Base-by-base conservation (phyloP, 2,888 invertebrate species). In the Drosophila austrosaltans region DNA sequence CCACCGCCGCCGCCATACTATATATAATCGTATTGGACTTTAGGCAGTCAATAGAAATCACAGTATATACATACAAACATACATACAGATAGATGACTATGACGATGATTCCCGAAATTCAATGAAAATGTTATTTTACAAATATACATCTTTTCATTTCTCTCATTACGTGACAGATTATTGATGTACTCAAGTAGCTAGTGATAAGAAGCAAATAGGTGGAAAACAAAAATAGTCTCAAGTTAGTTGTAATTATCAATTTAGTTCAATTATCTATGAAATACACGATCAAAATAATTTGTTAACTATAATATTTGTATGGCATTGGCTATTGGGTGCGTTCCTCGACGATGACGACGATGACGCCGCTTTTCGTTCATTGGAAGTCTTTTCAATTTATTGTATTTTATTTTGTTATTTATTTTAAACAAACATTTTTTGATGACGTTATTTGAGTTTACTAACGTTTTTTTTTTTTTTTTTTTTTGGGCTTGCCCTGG, bases 401-500 rank as follows among this genome's bases (percentile, higher is more conserved):
- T 73, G 63, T 73, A 61, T 66, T 73, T 66, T 61, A 59, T 65
- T 70, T 75, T 72, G 57, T 36, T 69, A 68, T 73, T 72, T 72
- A 73, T 73, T 72, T 67, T 60, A 60, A 72, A 65, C 71, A 76
- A 79, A 82, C 73, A 76, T 70, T 75, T 70, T 69, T 79, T 75
- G 76, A 81, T 84, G 74, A 72, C 72, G 65, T 44, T 73, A 63
- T 81, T 73, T 77, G 71, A 76, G 80, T 68, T 69, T 44, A 48
- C 63, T 39, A 71, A 65, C 69, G 66, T 58, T 48, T 36, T 72
- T 72, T 66, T 44, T 56, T 67, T 64, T 72, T 57, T 66, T 66
- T 72, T 74, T 74, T 61, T 74, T 61, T 75, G 79, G 86, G 81
- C 75, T 86, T 79, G 81, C 30, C 83, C 54, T 42, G 39, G 25